Conservation (phyloP, 2,113 vertebrate genomes). For the Saguinus midas region DNA sequence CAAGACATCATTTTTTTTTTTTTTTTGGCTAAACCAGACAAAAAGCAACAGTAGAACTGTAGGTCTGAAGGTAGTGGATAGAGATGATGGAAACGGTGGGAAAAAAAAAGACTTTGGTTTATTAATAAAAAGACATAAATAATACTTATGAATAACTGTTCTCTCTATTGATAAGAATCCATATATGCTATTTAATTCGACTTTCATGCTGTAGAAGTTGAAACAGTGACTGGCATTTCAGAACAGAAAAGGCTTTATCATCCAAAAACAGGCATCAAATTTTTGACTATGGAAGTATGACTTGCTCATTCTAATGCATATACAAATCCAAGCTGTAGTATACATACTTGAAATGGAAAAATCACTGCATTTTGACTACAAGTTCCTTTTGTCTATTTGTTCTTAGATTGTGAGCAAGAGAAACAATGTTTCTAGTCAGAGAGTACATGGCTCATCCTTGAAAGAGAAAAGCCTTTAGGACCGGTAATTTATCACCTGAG, state of each 20-base stretch:
- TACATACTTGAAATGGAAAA: background rate
- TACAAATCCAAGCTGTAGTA: background rate
- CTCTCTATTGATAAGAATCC: background rate
- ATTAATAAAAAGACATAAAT: no score
- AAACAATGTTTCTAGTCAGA: background rate
- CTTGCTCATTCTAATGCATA: background rate
- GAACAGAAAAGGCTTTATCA: background rate
- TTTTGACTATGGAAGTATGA: constrained; percentile 1
- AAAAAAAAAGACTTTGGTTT: background rate
- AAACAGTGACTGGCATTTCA: background rate
- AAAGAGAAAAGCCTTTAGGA: constrained; percentile 20
- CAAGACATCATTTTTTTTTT: background rate
- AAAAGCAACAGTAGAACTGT: background rate
- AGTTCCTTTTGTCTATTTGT: constrained; percentile 22
- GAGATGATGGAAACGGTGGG: background rate
- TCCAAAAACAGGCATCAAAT: background rate
- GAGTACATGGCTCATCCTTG: background rate
- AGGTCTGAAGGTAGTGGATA: background rate
- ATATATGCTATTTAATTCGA: background rate
- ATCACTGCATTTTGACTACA: background rate
- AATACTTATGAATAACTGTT: background rate
- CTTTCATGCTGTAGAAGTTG: background rate
- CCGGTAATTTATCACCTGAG: constrained; percentile 33
- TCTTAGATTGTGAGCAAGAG: background rate
- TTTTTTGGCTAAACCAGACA: background rate